Conservation (phyloP, 2,888 invertebrate genomes). For the Hypselothyrea guttata region DNA sequence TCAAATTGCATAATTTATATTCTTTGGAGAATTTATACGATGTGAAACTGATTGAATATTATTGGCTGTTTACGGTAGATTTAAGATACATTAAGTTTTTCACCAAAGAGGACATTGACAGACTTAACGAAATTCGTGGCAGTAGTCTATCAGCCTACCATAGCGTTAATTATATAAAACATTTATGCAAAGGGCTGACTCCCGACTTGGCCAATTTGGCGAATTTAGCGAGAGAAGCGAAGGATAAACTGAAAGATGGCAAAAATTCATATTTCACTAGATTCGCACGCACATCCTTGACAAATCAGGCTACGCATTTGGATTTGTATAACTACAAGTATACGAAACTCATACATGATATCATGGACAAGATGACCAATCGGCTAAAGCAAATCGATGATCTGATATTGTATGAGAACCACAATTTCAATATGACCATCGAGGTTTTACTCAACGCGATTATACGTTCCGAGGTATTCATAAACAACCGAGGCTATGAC, state of each 20-base stretch:
- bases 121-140: not conserved
- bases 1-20: constrained; percentile 30
- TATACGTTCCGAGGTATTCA: constrained; percentile 18
- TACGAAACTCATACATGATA: not conserved
- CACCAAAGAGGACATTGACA: not conserved
- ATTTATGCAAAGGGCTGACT: constrained; percentile 23
- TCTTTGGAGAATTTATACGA: too few relatives aligned
- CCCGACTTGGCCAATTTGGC: constrained; percentile 18
- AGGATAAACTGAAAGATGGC: not conserved
- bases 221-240: not conserved
- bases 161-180: constrained; percentile 13
- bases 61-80: constrained; percentile 33
- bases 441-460: constrained; percentile 15
- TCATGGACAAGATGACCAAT: constrained; percentile 13
- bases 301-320: constrained; percentile 29
- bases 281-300: constrained; percentile 10
- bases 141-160: constrained; percentile 28
- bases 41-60: too few relatives aligned
- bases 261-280: not conserved
- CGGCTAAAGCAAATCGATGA: constrained; percentile 25
- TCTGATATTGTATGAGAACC: constrained; percentile 39
- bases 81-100: constrained; percentile 12
- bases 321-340: constrained; percentile 18
- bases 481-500: constrained; percentile 8
- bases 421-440: constrained; percentile 25